Evolutionary conservation across 1,140 invertebrate species (phyloP), one percentile per base, ranked within the genome.

Genomic region (Rhagoletis pomonella): DNA sequence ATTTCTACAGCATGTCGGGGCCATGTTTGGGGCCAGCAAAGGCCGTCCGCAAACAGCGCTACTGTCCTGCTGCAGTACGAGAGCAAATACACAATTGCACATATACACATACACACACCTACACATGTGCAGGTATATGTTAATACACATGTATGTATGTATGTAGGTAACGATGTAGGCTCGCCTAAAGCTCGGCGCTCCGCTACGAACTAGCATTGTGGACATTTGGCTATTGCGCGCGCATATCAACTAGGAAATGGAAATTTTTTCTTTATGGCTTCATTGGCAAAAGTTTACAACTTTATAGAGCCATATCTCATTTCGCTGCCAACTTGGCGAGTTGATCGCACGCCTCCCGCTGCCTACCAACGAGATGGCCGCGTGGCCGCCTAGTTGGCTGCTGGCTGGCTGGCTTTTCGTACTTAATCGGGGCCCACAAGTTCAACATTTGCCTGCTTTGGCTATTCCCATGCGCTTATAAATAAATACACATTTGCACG

Each of bases 231-330:
- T 7, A 42, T 44, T 47, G n/a, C 73, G 77, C 77, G n/a, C 42
- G 50, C 50, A 42, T 62, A 85, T 62, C 50, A 62, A 85, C 84
- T n/a, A 85, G 84, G 84, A 85, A 85, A 85, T 85, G 84, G 55
- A 81, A 85, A 85, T 85, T 85, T 85, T 85, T 85, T 85, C 84
- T 85, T 85, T 85, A 85, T 85, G 55, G 59, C 84, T 85, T 85
- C 84, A 85, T 85, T 85, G 84, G 84, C 84, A 29, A 85, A 91
- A 91, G 91, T 91, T 91, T 91, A 91, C 90, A 91, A 91, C 90
- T 91, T 91, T 91, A 91, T 91, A 91, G 90, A 90, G 91, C 90
- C 89, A 87, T 87, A 87, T 87, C 86, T 87, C 86, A 87, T 59
- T 91, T 91, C 89, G 60, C 90, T 91, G 90, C 91, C 4, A 55